phyloP scores from a whole-genome alignment of 2,888 invertebrate species.

The Heliconius charithonia region DNA sequence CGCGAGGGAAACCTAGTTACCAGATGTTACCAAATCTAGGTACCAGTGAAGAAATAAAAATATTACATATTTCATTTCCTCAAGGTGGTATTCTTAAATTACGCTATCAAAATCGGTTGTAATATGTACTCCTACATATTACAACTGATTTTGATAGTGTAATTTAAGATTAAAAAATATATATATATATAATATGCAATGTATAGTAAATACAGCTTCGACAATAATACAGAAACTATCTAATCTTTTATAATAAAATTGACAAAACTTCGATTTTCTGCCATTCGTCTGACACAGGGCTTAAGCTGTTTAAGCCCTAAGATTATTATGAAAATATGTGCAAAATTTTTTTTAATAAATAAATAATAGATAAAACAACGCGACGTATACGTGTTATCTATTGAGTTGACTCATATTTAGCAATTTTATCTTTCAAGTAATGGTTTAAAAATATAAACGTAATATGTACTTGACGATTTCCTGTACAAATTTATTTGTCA shows the following conservation, averaged over 20 bases:
- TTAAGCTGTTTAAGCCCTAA: neutral
- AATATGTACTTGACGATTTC: neutral
- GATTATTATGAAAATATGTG: neutral
- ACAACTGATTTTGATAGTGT: too few relatives aligned
- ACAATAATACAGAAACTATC: neutral
- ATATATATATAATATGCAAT: too few relatives aligned
- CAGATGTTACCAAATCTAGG: too few relatives aligned
- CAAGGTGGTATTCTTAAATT: too few relatives aligned
- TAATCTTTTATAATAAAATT: neutral
- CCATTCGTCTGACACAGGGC: neutral
- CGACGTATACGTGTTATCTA: neutral
- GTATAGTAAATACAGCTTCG: too few relatives aligned
- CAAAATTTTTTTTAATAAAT: neutral
- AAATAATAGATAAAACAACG: neutral
- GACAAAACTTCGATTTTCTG: conserved; percentile 1
- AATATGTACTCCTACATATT: too few relatives aligned
- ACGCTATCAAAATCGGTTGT: too few relatives aligned
- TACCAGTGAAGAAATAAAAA: too few relatives aligned
- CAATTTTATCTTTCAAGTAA: conserved; percentile 1
- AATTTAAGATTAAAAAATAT: too few relatives aligned
- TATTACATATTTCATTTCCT: too few relatives aligned
- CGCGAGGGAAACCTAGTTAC: too few relatives aligned
- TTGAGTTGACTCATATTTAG: neutral
- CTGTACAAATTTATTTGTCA: neutral
- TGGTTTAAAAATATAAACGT: neutral